Evolutionary conservation across 2,797 vertebrate species (phyloP).

Genomic region (Glyptemys insculpta): DNA sequence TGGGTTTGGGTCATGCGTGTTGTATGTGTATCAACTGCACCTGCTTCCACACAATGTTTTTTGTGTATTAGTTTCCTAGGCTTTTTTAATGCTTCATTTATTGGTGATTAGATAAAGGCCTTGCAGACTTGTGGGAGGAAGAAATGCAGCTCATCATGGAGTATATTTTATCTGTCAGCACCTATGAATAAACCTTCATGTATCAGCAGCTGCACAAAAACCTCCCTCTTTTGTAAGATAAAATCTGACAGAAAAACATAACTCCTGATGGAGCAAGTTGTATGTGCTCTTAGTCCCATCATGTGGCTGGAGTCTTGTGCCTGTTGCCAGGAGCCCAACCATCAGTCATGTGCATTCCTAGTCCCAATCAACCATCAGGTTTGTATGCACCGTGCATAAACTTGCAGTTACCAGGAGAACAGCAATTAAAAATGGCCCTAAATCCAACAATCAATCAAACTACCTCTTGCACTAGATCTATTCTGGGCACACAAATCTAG

Average conservation of each 20-base stretch:
- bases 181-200: too few relatives aligned
- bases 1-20: not conserved
- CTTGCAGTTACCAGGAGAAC: not conserved
- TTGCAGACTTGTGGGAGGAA: not conserved
- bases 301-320: not conserved
- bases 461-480: not conserved
- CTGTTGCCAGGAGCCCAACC: not conserved
- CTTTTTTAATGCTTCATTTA: not conserved
- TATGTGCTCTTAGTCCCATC: too few relatives aligned
- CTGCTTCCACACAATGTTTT: not conserved
- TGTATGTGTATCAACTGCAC: not conserved
- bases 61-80: not conserved
- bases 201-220: not conserved
- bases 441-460: not conserved
- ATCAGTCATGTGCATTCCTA: not conserved
- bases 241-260: not conserved
- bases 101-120: not conserved
- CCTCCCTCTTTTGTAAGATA: not conserved
- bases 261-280: not conserved
- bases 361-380: not conserved
- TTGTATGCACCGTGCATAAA: not conserved
- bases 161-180: not conserved
- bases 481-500: not conserved
- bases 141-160: not conserved
- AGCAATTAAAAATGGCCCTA: not conserved